Conservation (phyloP, 2,113 vertebrate species). For the Pseudorasbora parva region DNA sequence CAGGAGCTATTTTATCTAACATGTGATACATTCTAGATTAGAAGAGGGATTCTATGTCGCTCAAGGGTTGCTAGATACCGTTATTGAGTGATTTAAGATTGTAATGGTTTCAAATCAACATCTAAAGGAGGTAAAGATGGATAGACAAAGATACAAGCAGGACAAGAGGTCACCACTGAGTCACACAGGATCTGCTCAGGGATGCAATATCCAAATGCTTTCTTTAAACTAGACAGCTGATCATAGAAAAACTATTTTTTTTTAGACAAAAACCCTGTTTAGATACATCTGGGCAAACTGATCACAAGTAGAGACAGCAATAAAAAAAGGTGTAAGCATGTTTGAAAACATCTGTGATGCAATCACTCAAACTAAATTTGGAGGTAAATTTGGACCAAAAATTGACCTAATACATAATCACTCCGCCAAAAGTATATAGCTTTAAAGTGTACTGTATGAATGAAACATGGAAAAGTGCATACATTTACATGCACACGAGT, state of each 20-base stretch:
- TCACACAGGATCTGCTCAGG: not conserved
- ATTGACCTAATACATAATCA: no score
- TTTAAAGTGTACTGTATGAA: no score
- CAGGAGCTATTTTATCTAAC: conserved; percentile 9
- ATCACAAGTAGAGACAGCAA: not conserved
- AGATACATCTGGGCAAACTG: not conserved
- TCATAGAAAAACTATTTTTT: not conserved
- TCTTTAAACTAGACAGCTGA: not conserved
- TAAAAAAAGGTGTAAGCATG: not conserved
- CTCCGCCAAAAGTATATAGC: no score
- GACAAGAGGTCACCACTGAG: conserved; percentile 10
- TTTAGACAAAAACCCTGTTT: not conserved
- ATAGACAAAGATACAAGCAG: not conserved
- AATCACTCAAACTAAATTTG: no score
- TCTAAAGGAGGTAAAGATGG: conserved; percentile 10
- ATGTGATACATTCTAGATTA: not conserved
- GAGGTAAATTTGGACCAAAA: no score
- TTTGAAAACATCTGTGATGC: no score
- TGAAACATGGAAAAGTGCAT: no score
- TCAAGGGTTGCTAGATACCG: not conserved
- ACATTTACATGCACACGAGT: no score
- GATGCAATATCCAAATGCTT: not conserved
- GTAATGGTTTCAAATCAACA: not conserved
- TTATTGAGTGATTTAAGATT: conserved; percentile 29
- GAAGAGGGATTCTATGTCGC: not conserved